These are phyloP conservation scores for Felis chaus DNA, from an alignment of 2,113 vertebrate species.

Conservation along the genomic window DNA sequence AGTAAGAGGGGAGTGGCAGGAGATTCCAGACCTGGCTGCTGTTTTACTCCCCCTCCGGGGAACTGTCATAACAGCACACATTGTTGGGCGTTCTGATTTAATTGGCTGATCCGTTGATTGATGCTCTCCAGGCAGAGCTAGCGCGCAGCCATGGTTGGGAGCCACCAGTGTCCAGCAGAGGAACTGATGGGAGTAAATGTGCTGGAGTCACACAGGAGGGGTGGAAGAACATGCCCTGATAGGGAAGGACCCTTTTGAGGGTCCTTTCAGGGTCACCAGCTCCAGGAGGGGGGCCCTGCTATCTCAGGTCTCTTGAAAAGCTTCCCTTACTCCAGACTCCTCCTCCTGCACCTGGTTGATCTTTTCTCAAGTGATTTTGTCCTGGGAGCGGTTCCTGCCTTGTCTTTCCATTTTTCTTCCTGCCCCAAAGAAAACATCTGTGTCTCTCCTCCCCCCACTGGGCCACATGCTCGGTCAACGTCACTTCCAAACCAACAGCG, in stretches of 20 bases:
- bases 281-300: background rate
- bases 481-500: background rate
- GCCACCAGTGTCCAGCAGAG: background rate
- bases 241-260: background rate
- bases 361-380: background rate
- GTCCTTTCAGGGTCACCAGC: background rate
- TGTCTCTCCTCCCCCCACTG: background rate
- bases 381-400: background rate
- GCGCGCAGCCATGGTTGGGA: background rate
- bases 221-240: background rate
- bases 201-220: too few species aligned
- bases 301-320: too few species aligned
- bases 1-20: fast-evolving
- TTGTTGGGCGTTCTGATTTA: background rate
- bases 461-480: fast-evolving
- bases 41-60: fast-evolving
- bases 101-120: background rate
- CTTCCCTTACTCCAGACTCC: background rate
- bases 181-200: background rate
- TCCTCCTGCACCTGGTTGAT: background rate
- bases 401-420: background rate
- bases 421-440: background rate
- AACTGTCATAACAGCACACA: too few species aligned
- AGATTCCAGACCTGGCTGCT: background rate
- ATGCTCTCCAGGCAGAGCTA: too few species aligned